phyloP scores from a whole-genome alignment of 2,888 invertebrate genomes.

The Cantharis nigra region DNA sequence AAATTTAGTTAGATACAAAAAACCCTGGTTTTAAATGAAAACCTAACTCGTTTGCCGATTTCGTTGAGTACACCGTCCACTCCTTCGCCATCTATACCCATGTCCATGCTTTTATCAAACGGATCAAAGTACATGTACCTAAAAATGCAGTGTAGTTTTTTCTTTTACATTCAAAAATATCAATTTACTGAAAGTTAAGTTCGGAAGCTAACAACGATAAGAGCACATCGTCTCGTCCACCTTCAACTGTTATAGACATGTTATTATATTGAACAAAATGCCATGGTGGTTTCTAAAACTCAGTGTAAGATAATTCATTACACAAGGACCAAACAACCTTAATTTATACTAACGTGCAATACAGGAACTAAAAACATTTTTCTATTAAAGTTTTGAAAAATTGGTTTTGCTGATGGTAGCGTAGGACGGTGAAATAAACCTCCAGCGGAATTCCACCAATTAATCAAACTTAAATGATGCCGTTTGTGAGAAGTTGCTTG shows the following conservation, averaged over 20 bases:
- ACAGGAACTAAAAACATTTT: constrained; percentile 71
- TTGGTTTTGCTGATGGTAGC: constrained; percentile 63
- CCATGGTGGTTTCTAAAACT: constrained; percentile 71
- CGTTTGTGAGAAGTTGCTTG: constrained; percentile 66
- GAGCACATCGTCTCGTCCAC: constrained; percentile 75
- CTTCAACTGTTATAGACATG: constrained; percentile 63
- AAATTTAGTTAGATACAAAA: not conserved
- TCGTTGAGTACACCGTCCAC: constrained; percentile 76
- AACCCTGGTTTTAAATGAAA: too few relatives aligned
- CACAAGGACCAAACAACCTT: not conserved
- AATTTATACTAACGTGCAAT: constrained; percentile 63
- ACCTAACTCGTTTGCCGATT: constrained; percentile 67
- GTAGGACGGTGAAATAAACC: constrained; percentile 70
- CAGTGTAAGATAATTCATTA: not conserved
- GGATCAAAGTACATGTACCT: constrained; percentile 74
- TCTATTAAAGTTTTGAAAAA: constrained; percentile 69
- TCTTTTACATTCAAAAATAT: not conserved
- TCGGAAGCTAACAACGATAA: constrained; percentile 66
- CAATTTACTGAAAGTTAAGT: constrained; percentile 67
- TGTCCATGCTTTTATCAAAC: constrained; percentile 69
- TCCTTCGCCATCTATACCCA: constrained; percentile 68
- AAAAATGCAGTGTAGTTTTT: constrained; percentile 16
- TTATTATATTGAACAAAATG: constrained; percentile 72
- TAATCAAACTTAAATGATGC: constrained; percentile 66
- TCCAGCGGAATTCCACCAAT: constrained; percentile 71